These are phyloP conservation scores for Centropus bengalensis DNA, from an alignment of 2,113 vertebrate species.

Conservation along the genomic window DNA sequence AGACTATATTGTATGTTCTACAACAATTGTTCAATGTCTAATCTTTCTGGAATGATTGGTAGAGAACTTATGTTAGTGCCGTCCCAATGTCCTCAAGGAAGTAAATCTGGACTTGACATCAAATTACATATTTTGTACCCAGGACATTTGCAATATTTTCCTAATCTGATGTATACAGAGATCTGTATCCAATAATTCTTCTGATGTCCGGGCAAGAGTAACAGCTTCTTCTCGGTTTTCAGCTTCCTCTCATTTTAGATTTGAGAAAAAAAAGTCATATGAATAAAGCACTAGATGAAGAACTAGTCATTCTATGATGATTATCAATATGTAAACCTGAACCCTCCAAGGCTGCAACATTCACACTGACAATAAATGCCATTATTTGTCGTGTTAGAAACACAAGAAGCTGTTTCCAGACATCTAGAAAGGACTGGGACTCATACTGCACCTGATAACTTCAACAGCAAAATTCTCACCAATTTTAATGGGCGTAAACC, in stretches of 20 bases:
- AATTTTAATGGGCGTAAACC: background rate
- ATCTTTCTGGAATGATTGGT: background rate
- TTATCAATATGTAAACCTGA: background rate
- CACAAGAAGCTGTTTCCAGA: background rate
- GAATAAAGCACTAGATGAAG: background rate
- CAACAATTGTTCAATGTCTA: background rate
- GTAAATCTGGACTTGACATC: slow-evolving; percentile 32
- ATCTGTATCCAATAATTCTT: background rate
- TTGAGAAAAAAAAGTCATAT: accelerated
- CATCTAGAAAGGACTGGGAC: background rate
- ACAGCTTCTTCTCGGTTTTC: background rate
- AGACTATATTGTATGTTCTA: background rate
- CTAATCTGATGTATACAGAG: background rate
- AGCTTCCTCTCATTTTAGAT: background rate
- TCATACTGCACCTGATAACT: background rate
- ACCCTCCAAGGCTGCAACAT: background rate
- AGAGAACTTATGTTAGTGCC: slow-evolving; percentile 10
- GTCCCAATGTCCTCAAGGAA: background rate
- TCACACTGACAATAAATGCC: background rate
- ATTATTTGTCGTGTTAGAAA: background rate
- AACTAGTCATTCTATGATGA: accelerated
- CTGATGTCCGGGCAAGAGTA: background rate
- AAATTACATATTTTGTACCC: background rate
- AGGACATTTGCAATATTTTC: background rate
- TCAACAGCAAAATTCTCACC: background rate